Percentiles rank a stretch among this genome's conserved stretches.
Conservation (phyloP, 2,797 vertebrate species). For the Aplochiton taeniatus region DNA sequence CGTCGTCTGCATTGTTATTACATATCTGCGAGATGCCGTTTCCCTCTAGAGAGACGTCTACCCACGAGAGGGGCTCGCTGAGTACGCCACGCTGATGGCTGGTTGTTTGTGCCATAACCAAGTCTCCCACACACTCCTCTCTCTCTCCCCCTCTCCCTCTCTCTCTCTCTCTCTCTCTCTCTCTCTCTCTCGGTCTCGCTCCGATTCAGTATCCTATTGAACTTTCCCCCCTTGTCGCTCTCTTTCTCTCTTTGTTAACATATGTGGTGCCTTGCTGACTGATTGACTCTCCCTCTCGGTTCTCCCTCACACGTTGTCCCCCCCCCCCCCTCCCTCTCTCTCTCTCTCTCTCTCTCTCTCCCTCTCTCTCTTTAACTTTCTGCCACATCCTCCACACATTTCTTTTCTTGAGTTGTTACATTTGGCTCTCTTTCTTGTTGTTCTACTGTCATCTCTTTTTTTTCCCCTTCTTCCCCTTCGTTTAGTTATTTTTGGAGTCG, state of each 20-base stretch:
- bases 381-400: neutral
- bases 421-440: neutral
- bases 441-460: neutral
- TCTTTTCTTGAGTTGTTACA: neutral
- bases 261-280: too few relatives aligned
- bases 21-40: constrained; percentile 52
- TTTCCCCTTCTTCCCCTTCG: neutral
- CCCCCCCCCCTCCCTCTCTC: neutral
- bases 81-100: too few relatives aligned
- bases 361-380: neutral
- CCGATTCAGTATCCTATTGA: neutral
- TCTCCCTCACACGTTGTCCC: neutral
- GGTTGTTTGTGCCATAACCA: too few relatives aligned
- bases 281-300: neutral
- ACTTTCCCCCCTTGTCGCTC: neutral
- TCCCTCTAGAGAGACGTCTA: constrained; percentile 56
- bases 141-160: neutral
- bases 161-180: constrained; percentile 36
- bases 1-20: constrained; percentile 64
- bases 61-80: too few relatives aligned
- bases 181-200: constrained; percentile 18
- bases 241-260: neutral
- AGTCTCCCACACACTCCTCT: constrained; percentile 7
- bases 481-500: neutral
- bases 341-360: neutral